A percentile compares a stretch with the other conserved stretches of the same genome.
These are phyloP conservation scores for Trinectes maculatus DNA, from an alignment of 2,113 vertebrate species.

Conservation along the genomic window DNA sequence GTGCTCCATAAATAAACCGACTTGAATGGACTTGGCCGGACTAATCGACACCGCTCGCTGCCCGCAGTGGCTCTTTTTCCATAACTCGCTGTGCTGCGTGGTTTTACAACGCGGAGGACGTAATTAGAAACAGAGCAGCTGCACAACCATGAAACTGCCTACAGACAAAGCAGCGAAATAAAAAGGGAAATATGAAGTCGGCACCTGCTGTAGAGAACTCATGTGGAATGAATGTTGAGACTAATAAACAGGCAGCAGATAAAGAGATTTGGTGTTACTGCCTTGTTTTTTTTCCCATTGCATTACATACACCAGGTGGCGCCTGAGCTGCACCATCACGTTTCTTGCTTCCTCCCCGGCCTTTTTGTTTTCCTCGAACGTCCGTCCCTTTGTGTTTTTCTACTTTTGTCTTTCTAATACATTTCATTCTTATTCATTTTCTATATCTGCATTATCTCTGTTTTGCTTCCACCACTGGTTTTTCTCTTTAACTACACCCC, in stretches of 20 bases:
- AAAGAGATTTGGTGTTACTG: conserved; percentile 3
- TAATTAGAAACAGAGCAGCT: conserved; percentile 59
- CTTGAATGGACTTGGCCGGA: neutral
- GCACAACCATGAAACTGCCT: conserved; percentile 12
- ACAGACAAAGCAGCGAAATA: conserved; percentile 22
- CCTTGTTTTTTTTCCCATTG: neutral
- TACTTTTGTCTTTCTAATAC: neutral
- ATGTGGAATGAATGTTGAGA: conserved; percentile 39
- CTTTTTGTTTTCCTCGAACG: conserved; percentile 4
- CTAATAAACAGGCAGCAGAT: conserved; percentile 14
- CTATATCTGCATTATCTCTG: conserved; percentile 14
- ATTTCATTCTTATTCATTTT: neutral
- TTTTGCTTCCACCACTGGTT: conserved; percentile 15
- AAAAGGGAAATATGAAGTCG: conserved; percentile 34
- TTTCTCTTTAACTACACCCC: conserved; percentile 38
- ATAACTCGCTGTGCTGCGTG: conserved; percentile 21
- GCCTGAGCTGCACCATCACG: conserved; percentile 41
- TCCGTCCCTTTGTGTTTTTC: conserved; percentile 15
- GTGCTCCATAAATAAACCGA: neutral
- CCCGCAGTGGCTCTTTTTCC: conserved; percentile 22
- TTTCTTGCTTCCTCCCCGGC: neutral
- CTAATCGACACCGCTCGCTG: neutral
- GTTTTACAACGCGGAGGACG: conserved; percentile 28
- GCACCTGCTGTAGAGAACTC: conserved; percentile 46
- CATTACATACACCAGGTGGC: conserved; percentile 71